phyloP scores from a whole-genome alignment of 2,797 vertebrate species.

The Esox lucius region DNA sequence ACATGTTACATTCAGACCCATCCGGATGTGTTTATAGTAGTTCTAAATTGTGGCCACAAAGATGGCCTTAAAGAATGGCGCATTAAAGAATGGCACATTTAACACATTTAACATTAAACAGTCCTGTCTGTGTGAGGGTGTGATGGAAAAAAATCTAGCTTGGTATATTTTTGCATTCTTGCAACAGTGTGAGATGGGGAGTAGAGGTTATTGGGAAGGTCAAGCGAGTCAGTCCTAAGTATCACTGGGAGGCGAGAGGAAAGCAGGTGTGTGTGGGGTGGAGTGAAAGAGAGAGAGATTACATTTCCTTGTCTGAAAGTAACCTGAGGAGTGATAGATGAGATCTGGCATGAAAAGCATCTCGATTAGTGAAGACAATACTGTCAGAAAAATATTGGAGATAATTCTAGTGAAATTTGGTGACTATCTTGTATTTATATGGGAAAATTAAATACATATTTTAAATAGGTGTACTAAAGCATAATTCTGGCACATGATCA shows the following conservation, averaged over 20 bases:
- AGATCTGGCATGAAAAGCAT: neutral
- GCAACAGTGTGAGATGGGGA: conserved; percentile 4
- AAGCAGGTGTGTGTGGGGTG: neutral
- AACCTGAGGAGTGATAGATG: neutral
- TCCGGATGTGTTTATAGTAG: too few relatives aligned
- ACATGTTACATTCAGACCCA: neutral
- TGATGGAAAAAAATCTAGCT: neutral
- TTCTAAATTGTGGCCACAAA: too few relatives aligned
- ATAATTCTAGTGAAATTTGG: too few relatives aligned
- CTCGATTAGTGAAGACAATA: neutral
- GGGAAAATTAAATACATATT: too few relatives aligned
- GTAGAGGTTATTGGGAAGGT: conserved; percentile 11
- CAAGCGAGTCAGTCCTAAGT: neutral
- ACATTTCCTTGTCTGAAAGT: neutral
- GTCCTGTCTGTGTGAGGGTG: neutral
- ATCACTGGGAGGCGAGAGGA: neutral
- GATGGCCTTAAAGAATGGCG: too few relatives aligned
- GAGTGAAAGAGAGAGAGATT: neutral
- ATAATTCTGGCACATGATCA: neutral
- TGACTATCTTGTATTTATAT: neutral
- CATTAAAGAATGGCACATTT: too few relatives aligned
- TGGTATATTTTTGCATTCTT: neutral
- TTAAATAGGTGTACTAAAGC: too few relatives aligned
- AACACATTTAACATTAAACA: too few relatives aligned
- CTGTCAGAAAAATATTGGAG: neutral